phyloP scores from a whole-genome alignment of 2,888 invertebrate genomes.

The Drosophila anceps region DNA sequence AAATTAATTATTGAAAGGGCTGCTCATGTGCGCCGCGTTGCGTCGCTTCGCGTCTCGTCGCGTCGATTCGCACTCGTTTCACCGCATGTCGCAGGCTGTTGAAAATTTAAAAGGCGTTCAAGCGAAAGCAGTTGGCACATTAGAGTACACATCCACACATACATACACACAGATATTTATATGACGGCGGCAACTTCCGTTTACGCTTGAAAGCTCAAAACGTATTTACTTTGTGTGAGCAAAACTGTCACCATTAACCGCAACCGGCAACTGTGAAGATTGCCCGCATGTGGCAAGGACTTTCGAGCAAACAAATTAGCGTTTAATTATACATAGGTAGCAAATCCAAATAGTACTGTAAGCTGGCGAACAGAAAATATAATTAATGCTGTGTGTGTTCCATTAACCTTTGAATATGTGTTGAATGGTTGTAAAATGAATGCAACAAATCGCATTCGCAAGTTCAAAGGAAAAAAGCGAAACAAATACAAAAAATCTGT shows the following conservation, averaged over 20 bases:
- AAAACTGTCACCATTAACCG: conserved; percentile 70
- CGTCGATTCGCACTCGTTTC: conserved; percentile 49
- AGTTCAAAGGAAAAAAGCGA: conserved; percentile 30
- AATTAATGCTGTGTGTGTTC: conserved; percentile 19
- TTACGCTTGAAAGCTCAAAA: conserved; percentile 65
- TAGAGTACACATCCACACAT: conserved; percentile 53
- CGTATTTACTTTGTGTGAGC: conserved; percentile 69
- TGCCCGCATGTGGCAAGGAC: conserved; percentile 58
- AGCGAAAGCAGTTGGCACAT: conserved; percentile 79
- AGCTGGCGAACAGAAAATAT: conserved; percentile 7
- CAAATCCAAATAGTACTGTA: conserved; percentile 24
- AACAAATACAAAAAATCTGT: conserved; percentile 31
- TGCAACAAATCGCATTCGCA: conserved; percentile 19
- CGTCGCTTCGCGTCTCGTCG: conserved; percentile 29
- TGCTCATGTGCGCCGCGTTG: conserved; percentile 39
- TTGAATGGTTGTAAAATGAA: conserved; percentile 52
- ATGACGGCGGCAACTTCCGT: conserved; percentile 49
- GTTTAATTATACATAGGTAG: conserved; percentile 66
- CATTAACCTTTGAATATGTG: conserved; percentile 55
- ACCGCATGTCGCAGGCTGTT: conserved; percentile 56
- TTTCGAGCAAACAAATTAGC: conserved; percentile 69
- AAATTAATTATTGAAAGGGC: conserved; percentile 78
- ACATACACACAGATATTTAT: conserved; percentile 12
- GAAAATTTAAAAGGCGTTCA: conserved; percentile 80
- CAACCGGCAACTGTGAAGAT: conserved; percentile 43